These are phyloP conservation scores for Epirrita christyi DNA, from an alignment of 2,888 invertebrate species.

Conservation along the genomic window DNA sequence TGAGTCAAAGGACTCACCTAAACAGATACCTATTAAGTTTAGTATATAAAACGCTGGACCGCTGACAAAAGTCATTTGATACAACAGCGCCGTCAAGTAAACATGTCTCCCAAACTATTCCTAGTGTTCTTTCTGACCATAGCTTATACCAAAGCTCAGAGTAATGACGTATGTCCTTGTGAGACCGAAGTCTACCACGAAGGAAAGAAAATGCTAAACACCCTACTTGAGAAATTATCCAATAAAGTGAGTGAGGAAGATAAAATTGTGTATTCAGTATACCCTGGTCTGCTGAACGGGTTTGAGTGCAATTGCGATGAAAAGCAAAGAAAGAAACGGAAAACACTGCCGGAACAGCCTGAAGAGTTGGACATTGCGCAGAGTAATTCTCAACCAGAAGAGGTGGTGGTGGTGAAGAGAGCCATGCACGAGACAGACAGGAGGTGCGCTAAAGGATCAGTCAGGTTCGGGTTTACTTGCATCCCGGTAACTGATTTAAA, in stretches of 20 bases:
- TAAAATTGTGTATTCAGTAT: constrained; percentile 30
- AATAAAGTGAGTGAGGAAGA: constrained; percentile 22
- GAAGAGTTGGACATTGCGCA: neutral
- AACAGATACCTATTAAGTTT: no score
- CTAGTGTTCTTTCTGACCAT: constrained; percentile 32
- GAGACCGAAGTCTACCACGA: constrained; percentile 20
- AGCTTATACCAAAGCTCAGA: constrained; percentile 20
- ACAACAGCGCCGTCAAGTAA: constrained; percentile 22
- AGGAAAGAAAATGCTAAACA: constrained; percentile 27
- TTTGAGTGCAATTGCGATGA: constrained; percentile 44
- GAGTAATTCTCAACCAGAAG: constrained; percentile 11
- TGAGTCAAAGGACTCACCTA: constrained; percentile 13
- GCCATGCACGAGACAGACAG: neutral
- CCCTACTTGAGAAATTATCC: constrained; percentile 39
- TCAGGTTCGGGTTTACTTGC: neutral
- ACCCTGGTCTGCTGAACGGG: constrained; percentile 45
- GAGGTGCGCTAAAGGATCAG: constrained; percentile 7
- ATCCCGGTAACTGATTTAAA: neutral
- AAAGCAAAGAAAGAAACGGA: constrained; percentile 45
- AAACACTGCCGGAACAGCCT: neutral
- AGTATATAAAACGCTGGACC: neutral
- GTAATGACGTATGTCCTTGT: constrained; percentile 29
- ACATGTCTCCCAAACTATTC: constrained; percentile 45
- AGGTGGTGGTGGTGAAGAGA: constrained; percentile 16
- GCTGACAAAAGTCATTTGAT: constrained; percentile 37